Evolutionary conservation across 2,797 vertebrate species (phyloP), one percentile per base, ranked within the genome.

Genomic region (Octomys mimax): DNA sequence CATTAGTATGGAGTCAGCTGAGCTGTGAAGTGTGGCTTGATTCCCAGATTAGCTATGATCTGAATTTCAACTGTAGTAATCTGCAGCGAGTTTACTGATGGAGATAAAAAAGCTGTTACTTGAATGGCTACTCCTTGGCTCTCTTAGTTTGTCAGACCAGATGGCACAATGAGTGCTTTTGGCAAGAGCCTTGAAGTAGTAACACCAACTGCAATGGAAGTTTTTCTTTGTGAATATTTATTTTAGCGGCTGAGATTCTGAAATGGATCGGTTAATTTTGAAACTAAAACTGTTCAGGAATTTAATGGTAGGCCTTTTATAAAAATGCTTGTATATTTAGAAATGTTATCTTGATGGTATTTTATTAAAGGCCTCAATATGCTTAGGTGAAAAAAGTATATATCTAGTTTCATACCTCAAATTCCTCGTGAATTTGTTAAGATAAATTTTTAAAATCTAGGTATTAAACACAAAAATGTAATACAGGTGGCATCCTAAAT

Each of bases 71-170:
- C 92, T 75, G 39, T 64, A n/a, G 90, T 92, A n/a, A 78, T 95
- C 94, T 96, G 61, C 81, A 91, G 92, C 54, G 91, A 92, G 84
- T 94, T 97, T 91, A 85, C 93, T 88, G 95, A 77, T 91, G 81
- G 91, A 92, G 91, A 96, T 94, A 57, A 82, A 96, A 94, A 87
- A 96, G 71, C 95, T 97, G 92, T 80, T 96, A 68, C 95, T 96
- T 95, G 95, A 97, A 97, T 92, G 97, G 96, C 96, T 96, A 93
- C 94, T 97, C 96, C 89, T 68, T 89, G 92, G 93, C 94, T 77
- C 84, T 88, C 64, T 94, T 46, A 21, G 28, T 93, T 92, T 98
- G 81, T 97, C 90, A 88, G 92, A 96, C 87, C 97, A 97, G 96
- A 96, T 97, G 96, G 95, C 79, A 66, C 70, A 80, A 9, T 93